Evolutionary conservation across 2,797 vertebrate genomes (phyloP).

Genomic region (Tiaroga cobitis): DNA sequence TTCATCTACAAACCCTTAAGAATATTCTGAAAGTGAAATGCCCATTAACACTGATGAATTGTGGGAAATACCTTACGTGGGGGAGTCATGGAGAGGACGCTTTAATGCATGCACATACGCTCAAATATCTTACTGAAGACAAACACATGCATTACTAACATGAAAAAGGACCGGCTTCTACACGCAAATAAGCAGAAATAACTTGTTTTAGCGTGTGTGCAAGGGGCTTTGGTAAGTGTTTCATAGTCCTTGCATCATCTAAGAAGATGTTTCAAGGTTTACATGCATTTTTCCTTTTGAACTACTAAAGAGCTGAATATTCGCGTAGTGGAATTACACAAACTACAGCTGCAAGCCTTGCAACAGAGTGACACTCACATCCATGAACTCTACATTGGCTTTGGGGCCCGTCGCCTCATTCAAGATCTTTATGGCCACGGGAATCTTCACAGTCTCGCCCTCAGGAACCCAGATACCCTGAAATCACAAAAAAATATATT

Average conservation of each 20-base stretch:
- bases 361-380: slow-evolving; percentile 83
- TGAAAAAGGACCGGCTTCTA: slow-evolving; percentile 2
- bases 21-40: slow-evolving; percentile 2
- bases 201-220: slow-evolving; percentile 30
- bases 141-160: neutral
- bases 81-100: neutral
- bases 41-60: slow-evolving; percentile 44
- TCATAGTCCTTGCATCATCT: slow-evolving; percentile 80
- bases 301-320: slow-evolving; percentile 70
- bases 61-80: slow-evolving; percentile 29
- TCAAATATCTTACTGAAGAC: neutral
- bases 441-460: slow-evolving; percentile 98
- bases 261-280: slow-evolving; percentile 67
- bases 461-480: slow-evolving; percentile 99
- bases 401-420: slow-evolving; percentile 96
- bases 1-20: slow-evolving; percentile 14
- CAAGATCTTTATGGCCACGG: slow-evolving; percentile 97
- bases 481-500: slow-evolving; percentile 11
- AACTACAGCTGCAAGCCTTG: slow-evolving; percentile 39
- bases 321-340: slow-evolving; percentile 62
- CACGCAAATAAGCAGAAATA: slow-evolving; percentile 53
- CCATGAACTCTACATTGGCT: slow-evolving; percentile 99
- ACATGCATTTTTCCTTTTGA: slow-evolving; percentile 72
- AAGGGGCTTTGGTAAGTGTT: slow-evolving; percentile 69
- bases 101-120: slow-evolving; percentile 16